Base-by-base conservation (phyloP, 2,888 invertebrate species). In the Agrochola lychnidis region DNA sequence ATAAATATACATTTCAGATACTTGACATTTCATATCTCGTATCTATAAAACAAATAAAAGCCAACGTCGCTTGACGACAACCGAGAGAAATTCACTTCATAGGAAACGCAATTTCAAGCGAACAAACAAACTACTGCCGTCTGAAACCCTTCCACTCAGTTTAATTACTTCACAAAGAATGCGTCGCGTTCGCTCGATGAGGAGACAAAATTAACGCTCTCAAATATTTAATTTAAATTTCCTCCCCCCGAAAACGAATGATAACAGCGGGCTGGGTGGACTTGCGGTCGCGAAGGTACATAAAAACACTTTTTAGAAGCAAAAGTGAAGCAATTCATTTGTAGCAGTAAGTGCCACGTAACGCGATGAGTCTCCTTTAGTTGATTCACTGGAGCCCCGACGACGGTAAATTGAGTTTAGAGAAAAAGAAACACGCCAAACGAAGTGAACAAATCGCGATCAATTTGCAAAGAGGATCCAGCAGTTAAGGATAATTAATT, bases 151-250 rank as follows among this genome's bases (percentile, higher is more conserved):
- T 96, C 96, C 94, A 96, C 96, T 96, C 96, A 94, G 95, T 96
- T 96, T 96, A 96, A 96, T 96, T 96, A 96, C 96, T 96, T 96
- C 94, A 94, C 96, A 96, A 96, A 96, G 96, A 96, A 96, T 96
- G 96, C 96, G 96, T 96, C 96, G 96, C 94, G 92, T 93, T 95
- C 94, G 93, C 96, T 93, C 96, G 95, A 96, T 96, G 96, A 96
- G 96, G 95, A 96, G 96, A 96, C 96, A 96, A 96, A 96, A 96
- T 96, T 96, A 96, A 96, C 96, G 95, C 94, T 94, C 96, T 95
- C 96, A 96, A 96, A 96, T 96, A 96, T 96, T 96, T 96, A 96
- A 96, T 96, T 96, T 96, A 96, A 96, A 96, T 96, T 96, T 96
- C 93, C 93, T 91, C 91, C 88, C 91, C 91, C 93, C 94, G 92